Evolutionary conservation across 2,113 vertebrate genomes (phyloP), one percentile per base, ranked within the genome.

Genomic region (Corydoras maculifer): DNA sequence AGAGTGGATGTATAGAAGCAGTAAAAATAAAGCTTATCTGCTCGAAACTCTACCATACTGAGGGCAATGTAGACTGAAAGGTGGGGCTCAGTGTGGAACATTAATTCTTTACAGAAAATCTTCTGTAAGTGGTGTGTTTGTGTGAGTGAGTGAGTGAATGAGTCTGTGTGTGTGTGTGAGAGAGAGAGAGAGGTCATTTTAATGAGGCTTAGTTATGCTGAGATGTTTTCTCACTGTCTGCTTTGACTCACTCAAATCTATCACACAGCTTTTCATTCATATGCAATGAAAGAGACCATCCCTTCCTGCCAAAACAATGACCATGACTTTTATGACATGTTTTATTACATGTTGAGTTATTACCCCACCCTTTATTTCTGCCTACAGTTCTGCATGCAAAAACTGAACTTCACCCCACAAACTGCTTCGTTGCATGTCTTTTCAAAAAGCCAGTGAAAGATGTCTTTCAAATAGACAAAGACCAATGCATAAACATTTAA

Each of bases 201-300:
- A 64, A 32, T 18, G 43, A 65, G 35, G 43, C 50, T 61, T 58
- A 18, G n/a, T 61, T 64, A 15, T 61, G 12, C 48, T 3, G n/a
- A 9, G 3, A 3, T 59, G 57, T 69, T 49, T 49, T 12, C n/a
- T n/a, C 58, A 11, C 14, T 60, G 43, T 31, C 58, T 77, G 75
- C 75, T 77, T 75, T 82, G 72, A 81, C 80, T 80, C 65, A 58
- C 31, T 75, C 68, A 81, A 80, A 82, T 72, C 69, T 82, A 82
- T 82, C 69, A 82, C 73, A 82, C 83, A 84, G 83, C 86, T 87
- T 83, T 73, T 79, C 82, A 73, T 77, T 82, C 84, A 86, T 88
- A 89, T 89, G 87, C 87, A 88, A 85, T 77, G 81, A 78, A 81
- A 74, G 69, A 73, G 75, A 82, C 54, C 73, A 77, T 61, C 32